Conservation (phyloP, 1,140 invertebrate species). For the Danaus melanippus region DNA sequence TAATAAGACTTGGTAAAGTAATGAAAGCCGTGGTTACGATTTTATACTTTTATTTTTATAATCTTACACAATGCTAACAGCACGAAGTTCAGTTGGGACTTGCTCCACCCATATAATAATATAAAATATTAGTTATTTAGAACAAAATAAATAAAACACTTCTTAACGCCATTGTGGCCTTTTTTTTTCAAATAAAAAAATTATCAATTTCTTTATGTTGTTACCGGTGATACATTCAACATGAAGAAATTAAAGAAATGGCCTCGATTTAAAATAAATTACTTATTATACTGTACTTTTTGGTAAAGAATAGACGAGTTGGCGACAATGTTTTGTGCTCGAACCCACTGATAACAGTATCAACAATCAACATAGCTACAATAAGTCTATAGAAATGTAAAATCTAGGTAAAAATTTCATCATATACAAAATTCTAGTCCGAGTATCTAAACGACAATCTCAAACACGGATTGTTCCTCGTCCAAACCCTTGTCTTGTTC, state of each 20-base stretch:
- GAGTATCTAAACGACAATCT: too few relatives aligned
- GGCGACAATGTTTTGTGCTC: too few relatives aligned
- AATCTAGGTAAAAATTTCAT: too few relatives aligned
- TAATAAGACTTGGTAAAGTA: too few relatives aligned
- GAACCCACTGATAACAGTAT: too few relatives aligned
- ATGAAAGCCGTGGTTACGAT: background rate
- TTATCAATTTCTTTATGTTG: constrained; percentile 60
- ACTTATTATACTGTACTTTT: constrained; percentile 11
- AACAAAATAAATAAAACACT: constrained; percentile 69
- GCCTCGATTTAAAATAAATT: constrained; percentile 65
- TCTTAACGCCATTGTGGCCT: constrained; percentile 59
- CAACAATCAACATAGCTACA: too few relatives aligned
- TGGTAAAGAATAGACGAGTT: constrained; percentile 1
- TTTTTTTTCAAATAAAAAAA: constrained; percentile 44
- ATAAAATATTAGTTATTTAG: constrained; percentile 68
- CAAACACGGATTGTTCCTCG: too few relatives aligned
- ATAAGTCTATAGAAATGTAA: too few relatives aligned
- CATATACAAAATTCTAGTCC: too few relatives aligned
- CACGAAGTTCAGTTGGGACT: constrained; percentile 52
- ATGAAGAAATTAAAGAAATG: constrained; percentile 61
- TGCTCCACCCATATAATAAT: constrained; percentile 52
- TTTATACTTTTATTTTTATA: constrained; percentile 40
- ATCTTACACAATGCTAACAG: constrained; percentile 59
- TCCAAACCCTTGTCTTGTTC: too few relatives aligned
- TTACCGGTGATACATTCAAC: constrained; percentile 59